A percentile compares a stretch with the other conserved stretches of the same genome.
Evolutionary conservation across 2,888 invertebrate genomes (phyloP).

Genomic region (Hirtodrosophila confusa): DNA sequence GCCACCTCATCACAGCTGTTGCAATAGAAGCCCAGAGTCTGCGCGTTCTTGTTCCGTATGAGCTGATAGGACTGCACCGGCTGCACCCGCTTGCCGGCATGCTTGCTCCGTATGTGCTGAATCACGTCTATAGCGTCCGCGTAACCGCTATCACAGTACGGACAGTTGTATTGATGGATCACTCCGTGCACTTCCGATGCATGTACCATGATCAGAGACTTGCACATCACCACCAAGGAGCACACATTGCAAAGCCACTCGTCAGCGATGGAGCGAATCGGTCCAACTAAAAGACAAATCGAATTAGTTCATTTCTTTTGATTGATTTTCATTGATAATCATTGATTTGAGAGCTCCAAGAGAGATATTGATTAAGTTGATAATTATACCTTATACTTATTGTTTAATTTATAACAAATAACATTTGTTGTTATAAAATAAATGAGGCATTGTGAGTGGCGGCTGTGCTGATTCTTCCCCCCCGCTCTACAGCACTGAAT

Average conservation of each 20-base stretch:
- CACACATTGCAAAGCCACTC: constrained; percentile 55
- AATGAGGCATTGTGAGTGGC: too few relatives aligned
- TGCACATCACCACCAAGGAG: neutral
- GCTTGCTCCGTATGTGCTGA: neutral
- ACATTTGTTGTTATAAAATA: too few relatives aligned
- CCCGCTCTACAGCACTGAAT: too few relatives aligned
- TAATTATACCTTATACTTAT: too few relatives aligned
- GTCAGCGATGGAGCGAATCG: neutral
- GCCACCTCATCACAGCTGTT: constrained; percentile 16
- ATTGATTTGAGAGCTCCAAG: too few relatives aligned
- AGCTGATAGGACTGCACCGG: constrained; percentile 30
- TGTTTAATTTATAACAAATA: too few relatives aligned
- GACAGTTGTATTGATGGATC: constrained; percentile 20
- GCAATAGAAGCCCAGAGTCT: constrained; percentile 68
- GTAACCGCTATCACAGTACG: constrained; percentile 13
- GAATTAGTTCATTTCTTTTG: neutral
- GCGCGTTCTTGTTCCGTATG: constrained; percentile 39
- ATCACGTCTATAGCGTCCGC: too few relatives aligned
- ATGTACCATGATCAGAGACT: neutral
- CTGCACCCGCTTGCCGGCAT: constrained; percentile 21
- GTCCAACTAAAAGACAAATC: neutral
- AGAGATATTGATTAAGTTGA: too few relatives aligned
- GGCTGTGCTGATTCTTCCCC: too few relatives aligned
- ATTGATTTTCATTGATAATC: too few relatives aligned
- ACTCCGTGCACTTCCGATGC: constrained; percentile 11